Conservation (phyloP, 2,888 invertebrate species). For the Clitarchus hookeri region DNA sequence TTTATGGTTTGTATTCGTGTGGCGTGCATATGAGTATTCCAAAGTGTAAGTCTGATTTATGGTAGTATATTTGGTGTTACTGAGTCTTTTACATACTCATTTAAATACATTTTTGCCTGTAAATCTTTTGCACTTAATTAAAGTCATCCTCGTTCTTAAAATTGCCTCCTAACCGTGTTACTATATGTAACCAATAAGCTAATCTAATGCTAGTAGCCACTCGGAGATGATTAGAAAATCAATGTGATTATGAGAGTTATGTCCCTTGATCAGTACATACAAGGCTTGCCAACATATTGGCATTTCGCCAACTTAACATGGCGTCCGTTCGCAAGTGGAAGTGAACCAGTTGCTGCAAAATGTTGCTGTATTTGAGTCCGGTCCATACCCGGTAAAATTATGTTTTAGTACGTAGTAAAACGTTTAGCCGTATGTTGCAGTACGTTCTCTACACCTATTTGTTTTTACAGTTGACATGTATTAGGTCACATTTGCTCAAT, state of each 20-base stretch:
- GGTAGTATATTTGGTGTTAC: too few relatives aligned
- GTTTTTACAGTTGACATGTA: too few relatives aligned
- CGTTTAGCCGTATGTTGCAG: too few relatives aligned
- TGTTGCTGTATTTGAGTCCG: not conserved
- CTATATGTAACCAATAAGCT: not conserved
- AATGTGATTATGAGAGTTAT: not conserved
- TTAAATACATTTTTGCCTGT: not conserved
- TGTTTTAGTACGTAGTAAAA: not conserved
- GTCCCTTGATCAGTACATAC: not conserved
- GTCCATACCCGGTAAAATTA: not conserved
- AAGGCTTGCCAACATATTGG: conserved; percentile 29
- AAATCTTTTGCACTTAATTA: too few relatives aligned
- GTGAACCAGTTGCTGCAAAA: not conserved
- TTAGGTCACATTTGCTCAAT: too few relatives aligned
- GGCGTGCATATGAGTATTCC: too few relatives aligned
- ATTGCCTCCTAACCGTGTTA: not conserved
- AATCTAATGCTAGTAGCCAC: not conserved
- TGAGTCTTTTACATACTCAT: not conserved
- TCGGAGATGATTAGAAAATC: not conserved
- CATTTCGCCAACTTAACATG: conserved; percentile 41
- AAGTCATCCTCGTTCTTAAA: not conserved
- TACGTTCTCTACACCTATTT: too few relatives aligned
- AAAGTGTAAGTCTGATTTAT: too few relatives aligned
- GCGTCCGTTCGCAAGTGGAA: conserved; percentile 34
- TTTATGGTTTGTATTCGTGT: too few relatives aligned